Base-by-base conservation (phyloP, 2,113 vertebrate genomes). In the Campylorhamphus procurvoides region DNA sequence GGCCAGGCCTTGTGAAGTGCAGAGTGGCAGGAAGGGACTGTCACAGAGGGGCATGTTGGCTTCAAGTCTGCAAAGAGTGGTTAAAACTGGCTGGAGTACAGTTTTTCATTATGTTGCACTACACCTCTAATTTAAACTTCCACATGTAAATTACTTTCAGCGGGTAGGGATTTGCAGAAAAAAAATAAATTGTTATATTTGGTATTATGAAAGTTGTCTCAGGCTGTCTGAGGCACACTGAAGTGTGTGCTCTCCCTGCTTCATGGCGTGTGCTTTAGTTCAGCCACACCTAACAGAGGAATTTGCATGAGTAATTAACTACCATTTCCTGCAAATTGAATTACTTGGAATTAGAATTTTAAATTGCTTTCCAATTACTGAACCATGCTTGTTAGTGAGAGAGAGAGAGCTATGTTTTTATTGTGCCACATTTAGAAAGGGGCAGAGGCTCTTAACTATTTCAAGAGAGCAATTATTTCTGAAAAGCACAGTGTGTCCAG, bases 221-320 rank as follows among this genome's bases (percentile, higher is more conserved):
- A 29, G 69, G 7, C 55, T 56, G 44, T 35, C 44, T 82, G 63
- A 71, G 60, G 23, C 16, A 46, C 39, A 11, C 0, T 18, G 37
- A 60, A 44, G 22, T 14, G 19, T 46, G 37, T 52, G 29, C 44
- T 85, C 56, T 66, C 3, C 39, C 59, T 62, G 8, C 75, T 67
- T 37, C 4, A 15, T 56, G 63, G 62, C 35, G 37, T 60, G 47
- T 60, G 42, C n/a, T 11, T 84, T 75, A 79, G 87, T 88, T 71
- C 90, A 93, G 85, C 79, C 79, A 87, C 83, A 71, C 64, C 60
- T 81, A 75, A 60, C 39, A 68, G 60, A 90, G 52, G 27, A 49
- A 92, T 94, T 92, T 96, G 83, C 82, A 84, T 94, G 80, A 91
- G 92, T 81, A 96, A 91, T 94, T 89, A 89, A 80, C 77, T 87